A percentile compares a stretch with the other conserved stretches of the same genome.
Conservation (phyloP, 2,113 vertebrate species). For the Bubalus kerabau region DNA sequence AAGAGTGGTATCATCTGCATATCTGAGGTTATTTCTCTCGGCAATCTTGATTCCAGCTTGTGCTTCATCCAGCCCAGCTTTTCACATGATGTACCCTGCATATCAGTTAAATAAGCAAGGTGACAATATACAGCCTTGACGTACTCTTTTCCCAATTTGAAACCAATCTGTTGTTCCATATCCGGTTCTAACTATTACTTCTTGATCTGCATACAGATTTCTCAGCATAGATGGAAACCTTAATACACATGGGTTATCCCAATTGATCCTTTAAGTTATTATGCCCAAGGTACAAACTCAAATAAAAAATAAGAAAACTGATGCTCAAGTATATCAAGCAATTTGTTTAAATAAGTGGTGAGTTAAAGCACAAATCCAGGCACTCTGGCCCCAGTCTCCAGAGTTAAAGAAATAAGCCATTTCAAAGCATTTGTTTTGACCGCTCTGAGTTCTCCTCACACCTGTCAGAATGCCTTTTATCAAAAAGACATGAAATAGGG, state of each 20-base stretch:
- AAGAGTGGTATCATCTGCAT: not conserved
- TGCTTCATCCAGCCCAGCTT: not conserved
- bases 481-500: not conserved
- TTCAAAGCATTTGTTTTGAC: not conserved
- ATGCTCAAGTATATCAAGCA: not conserved
- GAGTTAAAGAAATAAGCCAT: not conserved
- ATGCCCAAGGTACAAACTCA: not conserved
- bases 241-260: not conserved
- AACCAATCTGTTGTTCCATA: not conserved
- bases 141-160: not conserved
- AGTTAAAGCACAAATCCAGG: not conserved
- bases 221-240: not conserved
- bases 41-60: not conserved
- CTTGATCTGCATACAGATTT: not conserved
- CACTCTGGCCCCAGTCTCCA: not conserved
- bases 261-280: not conserved
- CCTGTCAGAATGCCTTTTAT: not conserved
- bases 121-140: not conserved
- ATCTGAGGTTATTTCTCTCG: not conserved
- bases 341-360: not conserved
- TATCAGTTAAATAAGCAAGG: not conserved
- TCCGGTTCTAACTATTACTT: not conserved
- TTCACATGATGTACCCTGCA: not conserved
- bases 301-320: not conserved
- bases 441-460: not conserved